A percentile compares a stretch with the other conserved stretches of the same genome.
Conservation (phyloP, 2,113 vertebrate species). For the Mellivora capensis region DNA sequence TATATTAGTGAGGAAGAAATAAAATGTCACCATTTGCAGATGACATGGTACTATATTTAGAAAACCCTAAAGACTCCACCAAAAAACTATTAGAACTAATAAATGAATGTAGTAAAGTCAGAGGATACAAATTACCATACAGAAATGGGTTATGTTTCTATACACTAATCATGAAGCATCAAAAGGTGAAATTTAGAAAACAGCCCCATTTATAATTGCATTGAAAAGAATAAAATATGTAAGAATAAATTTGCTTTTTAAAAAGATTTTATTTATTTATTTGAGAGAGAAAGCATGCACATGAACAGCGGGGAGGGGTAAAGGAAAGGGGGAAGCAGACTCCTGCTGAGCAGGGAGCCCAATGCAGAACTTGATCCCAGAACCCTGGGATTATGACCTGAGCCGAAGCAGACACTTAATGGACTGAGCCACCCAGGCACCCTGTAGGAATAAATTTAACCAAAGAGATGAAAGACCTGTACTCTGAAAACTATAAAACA, state of each 20-base stretch:
- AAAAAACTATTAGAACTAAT: not conserved
- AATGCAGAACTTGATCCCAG: too few relatives aligned
- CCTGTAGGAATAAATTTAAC: not conserved
- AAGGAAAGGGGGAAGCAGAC: too few relatives aligned
- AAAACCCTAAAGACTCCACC: not conserved
- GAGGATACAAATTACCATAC: not conserved
- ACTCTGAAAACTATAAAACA: not conserved
- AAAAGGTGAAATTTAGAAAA: not conserved
- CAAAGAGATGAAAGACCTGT: not conserved
- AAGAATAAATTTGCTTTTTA: not conserved
- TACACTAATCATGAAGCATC: not conserved
- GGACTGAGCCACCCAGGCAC: too few relatives aligned
- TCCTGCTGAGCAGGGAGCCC: too few relatives aligned
- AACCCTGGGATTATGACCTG: too few relatives aligned
- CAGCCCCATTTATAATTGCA: not conserved
- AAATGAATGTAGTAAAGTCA: not conserved
- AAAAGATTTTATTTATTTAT: too few relatives aligned
- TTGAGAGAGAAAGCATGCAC: too few relatives aligned
- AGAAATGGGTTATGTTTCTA: not conserved
- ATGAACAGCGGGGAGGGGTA: too few relatives aligned
- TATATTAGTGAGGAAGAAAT: not conserved
- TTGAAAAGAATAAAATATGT: not conserved
- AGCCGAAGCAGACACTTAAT: too few relatives aligned
- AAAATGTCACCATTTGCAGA: not conserved
- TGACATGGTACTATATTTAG: not conserved